A percentile compares a stretch with the other conserved stretches of the same genome.
Evolutionary conservation across 2,113 vertebrate genomes (phyloP).

Genomic region (Cololabis saira): DNA sequence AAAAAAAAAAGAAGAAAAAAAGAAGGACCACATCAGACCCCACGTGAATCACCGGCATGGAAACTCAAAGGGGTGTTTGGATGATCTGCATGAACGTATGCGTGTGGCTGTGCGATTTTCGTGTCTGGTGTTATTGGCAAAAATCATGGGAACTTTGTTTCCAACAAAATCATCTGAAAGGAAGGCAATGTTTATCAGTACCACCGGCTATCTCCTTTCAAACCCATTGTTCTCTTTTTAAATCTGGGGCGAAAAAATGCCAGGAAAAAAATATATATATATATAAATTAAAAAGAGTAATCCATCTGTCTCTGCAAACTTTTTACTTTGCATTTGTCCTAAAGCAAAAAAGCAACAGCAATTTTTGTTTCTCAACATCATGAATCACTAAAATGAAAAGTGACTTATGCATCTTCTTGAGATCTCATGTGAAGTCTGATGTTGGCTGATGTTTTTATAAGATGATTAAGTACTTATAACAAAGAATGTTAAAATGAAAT

Average conservation of each 20-base stretch:
- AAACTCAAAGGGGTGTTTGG: constrained; percentile 41
- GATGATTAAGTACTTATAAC: constrained; percentile 20
- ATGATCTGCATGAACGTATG: constrained; percentile 20
- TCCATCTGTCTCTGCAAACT: background rate
- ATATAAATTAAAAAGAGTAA: background rate
- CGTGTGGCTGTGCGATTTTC: constrained; percentile 18
- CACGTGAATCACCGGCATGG: constrained; percentile 40
- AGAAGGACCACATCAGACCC: constrained; percentile 61
- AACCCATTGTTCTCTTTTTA: too few relatives aligned
- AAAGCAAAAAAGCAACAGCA: background rate
- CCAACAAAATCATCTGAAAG: constrained; percentile 1
- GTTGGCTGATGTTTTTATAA: constrained; percentile 25
- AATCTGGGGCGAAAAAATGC: too few relatives aligned
- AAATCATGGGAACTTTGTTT: constrained; percentile 1
- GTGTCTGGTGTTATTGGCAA: constrained; percentile 13
- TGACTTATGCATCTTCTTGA: constrained; percentile 21
- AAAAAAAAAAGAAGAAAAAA: constrained; percentile 27
- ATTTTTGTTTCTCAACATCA: constrained; percentile 36
- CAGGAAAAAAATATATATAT: too few relatives aligned
- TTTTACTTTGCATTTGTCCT: background rate
- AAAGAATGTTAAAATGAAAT: too few relatives aligned
- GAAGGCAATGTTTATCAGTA: background rate
- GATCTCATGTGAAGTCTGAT: background rate
- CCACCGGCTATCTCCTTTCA: background rate
- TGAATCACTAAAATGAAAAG: background rate